These are phyloP conservation scores for Pionites leucogaster DNA, from an alignment of 2,113 vertebrate genomes.

Conservation along the genomic window DNA sequence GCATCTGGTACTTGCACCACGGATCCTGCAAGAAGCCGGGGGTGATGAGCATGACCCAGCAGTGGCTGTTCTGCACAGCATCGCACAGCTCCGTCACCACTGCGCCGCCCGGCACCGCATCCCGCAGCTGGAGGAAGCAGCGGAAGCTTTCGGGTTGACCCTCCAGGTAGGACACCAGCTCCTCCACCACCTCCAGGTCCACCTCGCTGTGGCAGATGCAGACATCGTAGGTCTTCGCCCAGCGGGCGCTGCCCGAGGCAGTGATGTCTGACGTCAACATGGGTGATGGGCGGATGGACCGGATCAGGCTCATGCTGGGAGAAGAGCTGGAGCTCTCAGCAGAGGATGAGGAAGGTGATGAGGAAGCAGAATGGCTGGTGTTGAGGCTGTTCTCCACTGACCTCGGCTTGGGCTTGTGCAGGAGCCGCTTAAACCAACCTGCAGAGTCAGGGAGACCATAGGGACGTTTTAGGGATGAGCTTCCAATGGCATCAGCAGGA, in stretches of 20 bases:
- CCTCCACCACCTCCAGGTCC: conserved; percentile 75
- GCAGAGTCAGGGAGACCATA: fast-evolving
- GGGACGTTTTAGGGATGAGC: neutral
- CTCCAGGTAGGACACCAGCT: conserved; percentile 84
- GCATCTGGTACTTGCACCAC: conserved; percentile 90
- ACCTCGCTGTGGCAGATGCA: conserved; percentile 85
- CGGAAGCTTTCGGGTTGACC: conserved; percentile 69
- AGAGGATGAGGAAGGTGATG: neutral
- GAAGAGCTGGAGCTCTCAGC: neutral
- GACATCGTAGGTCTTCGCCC: conserved; percentile 79
- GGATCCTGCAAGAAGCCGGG: conserved; percentile 82
- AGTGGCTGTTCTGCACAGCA: conserved; percentile 82
- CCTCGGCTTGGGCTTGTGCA: conserved; percentile 47
- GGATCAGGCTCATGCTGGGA: fast-evolving
- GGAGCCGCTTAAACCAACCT: conserved; percentile 74
- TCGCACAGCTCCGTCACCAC: conserved; percentile 81
- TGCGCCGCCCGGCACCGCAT: conserved; percentile 69
- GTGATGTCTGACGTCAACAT: neutral
- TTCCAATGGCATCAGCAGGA: neutral
- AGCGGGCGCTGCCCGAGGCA: conserved; percentile 49
- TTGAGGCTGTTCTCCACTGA: neutral
- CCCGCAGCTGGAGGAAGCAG: conserved; percentile 85
- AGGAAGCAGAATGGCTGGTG: neutral
- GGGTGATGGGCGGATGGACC: fast-evolving
- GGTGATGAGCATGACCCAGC: conserved; percentile 84